phyloP scores from a whole-genome alignment of 2,797 vertebrate genomes.

The Acanthurus leucopareius region DNA sequence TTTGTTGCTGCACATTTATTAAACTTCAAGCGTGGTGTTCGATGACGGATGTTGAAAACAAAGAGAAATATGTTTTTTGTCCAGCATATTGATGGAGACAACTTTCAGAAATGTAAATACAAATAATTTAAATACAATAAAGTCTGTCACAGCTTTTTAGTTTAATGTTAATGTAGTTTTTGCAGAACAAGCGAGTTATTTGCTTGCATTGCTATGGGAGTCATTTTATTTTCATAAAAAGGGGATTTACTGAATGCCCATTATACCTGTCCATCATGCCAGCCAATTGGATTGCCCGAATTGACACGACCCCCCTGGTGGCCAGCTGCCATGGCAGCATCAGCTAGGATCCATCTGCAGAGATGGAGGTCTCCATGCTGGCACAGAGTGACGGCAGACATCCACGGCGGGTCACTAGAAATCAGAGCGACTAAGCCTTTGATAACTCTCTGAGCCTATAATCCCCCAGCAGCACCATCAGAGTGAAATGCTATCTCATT shows the following conservation, averaged over 20 bases:
- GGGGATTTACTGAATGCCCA: conserved; percentile 9
- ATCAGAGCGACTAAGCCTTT: conserved; percentile 83
- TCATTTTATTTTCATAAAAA: conserved; percentile 20
- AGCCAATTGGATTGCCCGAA: conserved; percentile 16
- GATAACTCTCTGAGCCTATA: conserved; percentile 86
- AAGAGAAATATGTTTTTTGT: not conserved
- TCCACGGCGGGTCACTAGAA: conserved; percentile 74
- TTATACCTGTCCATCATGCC: conserved; percentile 26
- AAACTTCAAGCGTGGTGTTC: not conserved
- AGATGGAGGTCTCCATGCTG: conserved; percentile 55
- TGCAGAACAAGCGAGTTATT: not conserved
- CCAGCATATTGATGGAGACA: not conserved
- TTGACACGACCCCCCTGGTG: conserved; percentile 19
- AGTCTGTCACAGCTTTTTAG: not conserved
- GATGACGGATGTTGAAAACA: not conserved
- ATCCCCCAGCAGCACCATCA: conserved; percentile 80
- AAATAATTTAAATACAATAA: not conserved
- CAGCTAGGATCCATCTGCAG: conserved; percentile 31
- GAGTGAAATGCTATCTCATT: conserved; percentile 85
- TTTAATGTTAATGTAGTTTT: not conserved
- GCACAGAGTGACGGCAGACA: conserved; percentile 69
- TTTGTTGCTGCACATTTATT: not conserved
- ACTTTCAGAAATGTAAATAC: not conserved
- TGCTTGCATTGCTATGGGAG: not conserved
- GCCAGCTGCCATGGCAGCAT: conserved; percentile 39